Evolutionary conservation across 1,140 invertebrate species (phyloP).

Genomic region (Halotydeus destructor): DNA sequence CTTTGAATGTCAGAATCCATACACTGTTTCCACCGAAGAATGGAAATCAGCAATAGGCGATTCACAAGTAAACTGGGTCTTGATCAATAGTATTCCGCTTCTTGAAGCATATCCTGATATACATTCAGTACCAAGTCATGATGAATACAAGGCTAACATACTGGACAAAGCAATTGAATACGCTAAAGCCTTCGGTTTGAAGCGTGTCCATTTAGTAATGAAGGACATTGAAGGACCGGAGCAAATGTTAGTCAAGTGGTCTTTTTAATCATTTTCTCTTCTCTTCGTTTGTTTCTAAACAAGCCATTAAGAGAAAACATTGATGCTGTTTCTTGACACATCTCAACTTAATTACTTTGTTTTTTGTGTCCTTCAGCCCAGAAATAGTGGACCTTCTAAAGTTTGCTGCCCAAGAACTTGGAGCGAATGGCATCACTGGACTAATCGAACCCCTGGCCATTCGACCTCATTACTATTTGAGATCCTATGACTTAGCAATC

Average conservation of each 20-base stretch:
- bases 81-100: conserved; percentile 10
- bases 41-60: conserved; percentile 1
- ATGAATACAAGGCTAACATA: conserved; percentile 5
- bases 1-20: conserved; percentile 13
- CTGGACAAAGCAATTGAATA: conserved; percentile 6
- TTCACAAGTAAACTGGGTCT: conserved; percentile 6
- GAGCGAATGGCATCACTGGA: conserved; percentile 1
- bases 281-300: no score
- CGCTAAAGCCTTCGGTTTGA: conserved; percentile 5
- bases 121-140: background rate
- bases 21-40: conserved; percentile 6
- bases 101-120: background rate
- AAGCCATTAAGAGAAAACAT: background rate
- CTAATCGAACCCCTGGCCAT: conserved; percentile 12
- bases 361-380: background rate
- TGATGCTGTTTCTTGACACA: no score
- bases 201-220: conserved; percentile 12
- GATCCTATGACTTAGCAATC: conserved; percentile 10
- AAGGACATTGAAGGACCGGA: conserved; percentile 1
- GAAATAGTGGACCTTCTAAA: conserved; percentile 4
- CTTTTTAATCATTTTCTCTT: background rate
- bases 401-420: conserved; percentile 4
- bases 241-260: conserved; percentile 3
- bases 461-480: conserved; percentile 9
- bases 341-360: conserved; percentile 4